phyloP scores from a whole-genome alignment of 1,140 invertebrate species.

The Nixonia krombeini region DNA sequence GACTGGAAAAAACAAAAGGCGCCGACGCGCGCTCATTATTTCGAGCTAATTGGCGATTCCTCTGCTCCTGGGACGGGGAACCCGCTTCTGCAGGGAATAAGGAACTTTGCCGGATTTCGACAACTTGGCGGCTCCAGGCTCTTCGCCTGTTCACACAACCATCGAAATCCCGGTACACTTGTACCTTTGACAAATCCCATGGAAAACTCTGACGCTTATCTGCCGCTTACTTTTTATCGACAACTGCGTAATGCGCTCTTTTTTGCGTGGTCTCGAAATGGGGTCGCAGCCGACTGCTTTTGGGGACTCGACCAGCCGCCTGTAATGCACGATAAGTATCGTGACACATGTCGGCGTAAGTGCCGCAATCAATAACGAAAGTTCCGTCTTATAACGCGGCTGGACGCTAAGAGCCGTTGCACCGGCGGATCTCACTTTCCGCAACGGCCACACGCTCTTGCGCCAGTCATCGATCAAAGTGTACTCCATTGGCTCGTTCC shows the following conservation, averaged over 20 bases:
- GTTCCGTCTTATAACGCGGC: conserved; percentile 40
- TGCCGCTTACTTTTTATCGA: too few relatives aligned
- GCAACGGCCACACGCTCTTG: too few relatives aligned
- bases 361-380: conserved; percentile 46
- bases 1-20: conserved; percentile 69
- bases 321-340: conserved; percentile 46
- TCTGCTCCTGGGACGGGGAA: conserved; percentile 58
- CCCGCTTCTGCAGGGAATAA: conserved; percentile 43
- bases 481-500: too few relatives aligned
- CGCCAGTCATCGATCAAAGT: too few relatives aligned
- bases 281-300: too few relatives aligned
- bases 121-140: too few relatives aligned
- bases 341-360: conserved; percentile 46
- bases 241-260: too few relatives aligned
- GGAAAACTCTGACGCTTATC: too few relatives aligned
- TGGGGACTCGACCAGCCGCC: background rate
- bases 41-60: conserved; percentile 72
- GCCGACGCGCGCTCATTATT: conserved; percentile 72
- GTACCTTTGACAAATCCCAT: too few relatives aligned
- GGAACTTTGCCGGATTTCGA: conserved; percentile 26
- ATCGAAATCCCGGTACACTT: too few relatives aligned
- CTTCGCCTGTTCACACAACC: too few relatives aligned
- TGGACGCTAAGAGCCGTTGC: conserved; percentile 39
- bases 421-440: conserved; percentile 13
- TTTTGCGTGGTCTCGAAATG: too few relatives aligned